phyloP scores from a whole-genome alignment of 2,888 invertebrate species.

The Polydrusus pterygomalis region DNA sequence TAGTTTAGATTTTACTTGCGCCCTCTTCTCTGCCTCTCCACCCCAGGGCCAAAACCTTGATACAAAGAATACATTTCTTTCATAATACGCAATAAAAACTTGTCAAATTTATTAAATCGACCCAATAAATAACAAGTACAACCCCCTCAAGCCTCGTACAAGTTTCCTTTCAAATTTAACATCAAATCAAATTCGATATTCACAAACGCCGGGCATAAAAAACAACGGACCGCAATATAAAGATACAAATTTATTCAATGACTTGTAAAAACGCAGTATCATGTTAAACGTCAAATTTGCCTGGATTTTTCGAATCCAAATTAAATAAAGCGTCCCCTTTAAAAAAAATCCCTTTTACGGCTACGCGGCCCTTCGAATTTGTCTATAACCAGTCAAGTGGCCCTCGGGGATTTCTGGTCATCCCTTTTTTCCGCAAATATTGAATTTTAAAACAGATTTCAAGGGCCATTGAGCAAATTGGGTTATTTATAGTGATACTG shows the following conservation, averaged over 20 bases:
- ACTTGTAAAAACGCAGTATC: constrained; percentile 57
- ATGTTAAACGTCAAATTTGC: constrained; percentile 56
- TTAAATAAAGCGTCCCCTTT: constrained; percentile 51
- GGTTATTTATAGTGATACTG: constrained; percentile 55
- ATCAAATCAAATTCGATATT: constrained; percentile 43
- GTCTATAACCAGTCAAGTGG: constrained; percentile 58
- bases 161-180: constrained; percentile 30
- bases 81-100: background rate
- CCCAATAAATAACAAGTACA: constrained; percentile 11
- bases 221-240: constrained; percentile 46
- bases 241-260: constrained; percentile 58
- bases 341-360: constrained; percentile 48
- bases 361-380: constrained; percentile 53
- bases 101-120: constrained; percentile 19
- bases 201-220: constrained; percentile 42
- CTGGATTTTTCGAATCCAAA: constrained; percentile 51
- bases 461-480: constrained; percentile 55
- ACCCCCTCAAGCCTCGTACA: constrained; percentile 9
- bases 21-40: too few species aligned
- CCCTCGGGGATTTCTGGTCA: constrained; percentile 54
- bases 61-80: too few species aligned
- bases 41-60: too few species aligned
- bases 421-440: constrained; percentile 56
- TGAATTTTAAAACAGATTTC: constrained; percentile 58
- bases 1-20: too few species aligned